Evolutionary conservation across 2,797 vertebrate species (phyloP).

Genomic region (Anisognathus igniventris): DNA sequence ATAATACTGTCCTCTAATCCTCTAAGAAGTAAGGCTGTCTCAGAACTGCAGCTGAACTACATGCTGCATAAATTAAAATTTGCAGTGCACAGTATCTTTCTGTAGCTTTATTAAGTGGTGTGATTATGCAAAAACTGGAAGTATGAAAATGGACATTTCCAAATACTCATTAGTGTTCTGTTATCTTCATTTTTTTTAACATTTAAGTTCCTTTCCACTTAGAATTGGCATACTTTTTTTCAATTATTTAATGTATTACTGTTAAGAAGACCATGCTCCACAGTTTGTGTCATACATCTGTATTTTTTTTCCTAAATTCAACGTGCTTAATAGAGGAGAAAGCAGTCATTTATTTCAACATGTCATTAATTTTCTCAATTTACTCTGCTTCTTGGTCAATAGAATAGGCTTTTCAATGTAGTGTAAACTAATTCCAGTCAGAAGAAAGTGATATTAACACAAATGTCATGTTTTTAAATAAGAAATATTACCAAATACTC

Average conservation of each 20-base stretch:
- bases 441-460: slow-evolving; percentile 22
- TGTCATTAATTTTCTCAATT: slow-evolving; percentile 34
- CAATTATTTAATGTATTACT: slow-evolving; percentile 38
- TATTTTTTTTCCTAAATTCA: slow-evolving; percentile 1
- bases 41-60: slow-evolving; percentile 29
- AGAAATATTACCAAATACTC: neutral
- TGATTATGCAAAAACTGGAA: slow-evolving; percentile 54
- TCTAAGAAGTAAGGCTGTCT: slow-evolving; percentile 50
- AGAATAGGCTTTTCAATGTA: slow-evolving; percentile 2
- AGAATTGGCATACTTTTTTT: slow-evolving; percentile 23
- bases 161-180: neutral
- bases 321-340: neutral
- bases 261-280: neutral
- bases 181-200: slow-evolving; percentile 3
- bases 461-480: slow-evolving; percentile 24
- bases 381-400: neutral
- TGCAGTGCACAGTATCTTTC: neutral
- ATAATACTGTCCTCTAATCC: slow-evolving; percentile 28
- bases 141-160: slow-evolving; percentile 12
- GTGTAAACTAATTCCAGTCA: slow-evolving; percentile 7
- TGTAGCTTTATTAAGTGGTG: slow-evolving; percentile 49
- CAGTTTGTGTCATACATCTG: slow-evolving; percentile 12
- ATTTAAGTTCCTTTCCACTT: slow-evolving; percentile 15
- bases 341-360: neutral
- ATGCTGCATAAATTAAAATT: slow-evolving; percentile 58